Base-by-base conservation (phyloP, 1,140 invertebrate genomes). In the Leucophenga varia region DNA sequence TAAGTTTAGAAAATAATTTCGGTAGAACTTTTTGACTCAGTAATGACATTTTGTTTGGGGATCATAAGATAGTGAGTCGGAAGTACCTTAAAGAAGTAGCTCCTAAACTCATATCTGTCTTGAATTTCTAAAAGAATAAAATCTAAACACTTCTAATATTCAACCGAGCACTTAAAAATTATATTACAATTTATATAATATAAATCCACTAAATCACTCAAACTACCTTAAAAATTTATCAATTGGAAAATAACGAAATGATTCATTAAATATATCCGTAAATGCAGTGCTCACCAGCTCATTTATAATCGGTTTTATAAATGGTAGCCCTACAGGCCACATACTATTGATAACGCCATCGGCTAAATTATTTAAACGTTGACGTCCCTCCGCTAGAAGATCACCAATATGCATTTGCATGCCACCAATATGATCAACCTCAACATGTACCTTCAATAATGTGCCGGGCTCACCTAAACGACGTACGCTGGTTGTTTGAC, bases 231-330 rank as follows among this genome's bases (percentile, higher is more conserved):
- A 50, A 50, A 88, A 83, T 55, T 82, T 77, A 1, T 84, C 78
- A 4, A 86, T 68, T 0, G 83, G 83, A 61, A 88, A 87, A 58
- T 85, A 71, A 31, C 77, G 78, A 55, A 91, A 91, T 25, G 84
- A 81, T 43, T 82, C 80, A 42, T 84, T 86, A 69, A 89, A 89
- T 47, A 91, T 90, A 42, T 89, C 83, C 1, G 88, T 89, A 63
- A 90, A 91, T 3, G 85, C 89, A 0, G 81, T 85, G 54, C 85
- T 87, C 20, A 91, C 88, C 20, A 91, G 76, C 57, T 91, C 88
- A 67, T 90, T 89, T 55, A 91, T 88, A 13, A 90, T 65, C 5
- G 86, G 84, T 46, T 81, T 77, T 2, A 89, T 80, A 4, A 91
- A 72, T 0, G 83, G 80, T 53, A 91, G 86, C 8, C 88, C 86